Conservation (phyloP, 2,113 vertebrate species). For the Australoheros scitulus region DNA sequence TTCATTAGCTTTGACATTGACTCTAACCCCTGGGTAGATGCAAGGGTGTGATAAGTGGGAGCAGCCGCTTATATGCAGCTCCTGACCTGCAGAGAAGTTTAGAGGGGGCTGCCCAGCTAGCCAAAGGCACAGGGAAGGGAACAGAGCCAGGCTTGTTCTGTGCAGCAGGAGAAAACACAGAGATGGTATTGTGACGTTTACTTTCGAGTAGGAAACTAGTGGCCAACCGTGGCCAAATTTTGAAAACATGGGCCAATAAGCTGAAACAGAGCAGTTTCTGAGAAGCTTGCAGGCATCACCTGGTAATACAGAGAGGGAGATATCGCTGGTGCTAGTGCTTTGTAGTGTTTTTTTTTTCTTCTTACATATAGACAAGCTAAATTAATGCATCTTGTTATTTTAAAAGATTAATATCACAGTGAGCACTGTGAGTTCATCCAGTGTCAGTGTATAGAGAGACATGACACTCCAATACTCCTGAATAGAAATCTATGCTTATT, state of each 20-base stretch:
- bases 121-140: slow-evolving; percentile 16
- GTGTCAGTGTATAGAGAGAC: slow-evolving; percentile 1
- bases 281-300: neutral
- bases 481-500: neutral
- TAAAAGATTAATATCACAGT: neutral
- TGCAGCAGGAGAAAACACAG: slow-evolving; percentile 47
- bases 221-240: slow-evolving; percentile 35
- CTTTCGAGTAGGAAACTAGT: slow-evolving; percentile 29
- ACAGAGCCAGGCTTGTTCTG: slow-evolving; percentile 65
- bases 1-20: slow-evolving; percentile 52
- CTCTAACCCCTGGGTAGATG: slow-evolving; percentile 22
- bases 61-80: slow-evolving; percentile 17
- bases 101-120: slow-evolving; percentile 15
- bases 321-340: neutral
- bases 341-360: neutral
- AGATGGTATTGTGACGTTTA: slow-evolving; percentile 60
- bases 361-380: neutral
- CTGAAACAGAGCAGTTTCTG: slow-evolving; percentile 3
- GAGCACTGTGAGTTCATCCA: neutral
- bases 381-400: neutral
- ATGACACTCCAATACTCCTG: neutral
- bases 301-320: neutral
- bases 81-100: slow-evolving; percentile 41
- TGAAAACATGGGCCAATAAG: slow-evolving; percentile 7
- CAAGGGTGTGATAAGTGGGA: slow-evolving; percentile 30